Evolutionary conservation across 2,797 vertebrate species (phyloP).

Genomic region (Perodicticus potto): DNA sequence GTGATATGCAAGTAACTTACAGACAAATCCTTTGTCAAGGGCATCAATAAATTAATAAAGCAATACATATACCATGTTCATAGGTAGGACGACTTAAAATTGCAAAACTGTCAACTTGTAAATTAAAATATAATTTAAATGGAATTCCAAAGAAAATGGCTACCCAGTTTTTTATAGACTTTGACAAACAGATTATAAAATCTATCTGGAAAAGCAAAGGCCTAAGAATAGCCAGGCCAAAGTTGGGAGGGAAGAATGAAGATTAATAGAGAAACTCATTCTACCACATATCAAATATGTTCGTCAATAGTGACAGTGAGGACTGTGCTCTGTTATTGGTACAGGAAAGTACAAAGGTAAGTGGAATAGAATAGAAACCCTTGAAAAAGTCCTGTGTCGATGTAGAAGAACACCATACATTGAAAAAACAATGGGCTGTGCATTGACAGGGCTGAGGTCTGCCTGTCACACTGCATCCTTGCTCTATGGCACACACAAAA

Average conservation of each 20-base stretch:
- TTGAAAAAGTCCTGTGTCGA: neutral
- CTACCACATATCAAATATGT: neutral
- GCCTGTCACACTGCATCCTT: neutral
- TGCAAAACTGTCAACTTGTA: neutral
- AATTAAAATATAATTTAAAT: constrained; percentile 63
- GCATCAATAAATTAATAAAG: neutral
- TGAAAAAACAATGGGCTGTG: neutral
- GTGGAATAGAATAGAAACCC: neutral
- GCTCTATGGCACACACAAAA: neutral
- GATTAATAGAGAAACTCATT: constrained; percentile 15
- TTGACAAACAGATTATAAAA: constrained; percentile 42
- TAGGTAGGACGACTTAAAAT: neutral
- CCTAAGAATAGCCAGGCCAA: neutral
- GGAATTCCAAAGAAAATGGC: neutral
- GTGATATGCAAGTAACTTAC: constrained; percentile 22
- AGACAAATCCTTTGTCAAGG: constrained; percentile 7
- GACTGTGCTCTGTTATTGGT: neutral
- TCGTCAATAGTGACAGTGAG: neutral
- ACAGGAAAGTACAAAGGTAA: constrained; percentile 21
- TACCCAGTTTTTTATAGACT: neutral
- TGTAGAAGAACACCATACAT: neutral
- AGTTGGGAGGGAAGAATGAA: constrained; percentile 5
- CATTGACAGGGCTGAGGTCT: neutral
- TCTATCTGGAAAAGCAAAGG: neutral
- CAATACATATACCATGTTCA: neutral